Percentiles rank a stretch among this genome's conserved stretches.
phyloP scores from a whole-genome alignment of 2,113 vertebrate genomes.

The Fulica atra region DNA sequence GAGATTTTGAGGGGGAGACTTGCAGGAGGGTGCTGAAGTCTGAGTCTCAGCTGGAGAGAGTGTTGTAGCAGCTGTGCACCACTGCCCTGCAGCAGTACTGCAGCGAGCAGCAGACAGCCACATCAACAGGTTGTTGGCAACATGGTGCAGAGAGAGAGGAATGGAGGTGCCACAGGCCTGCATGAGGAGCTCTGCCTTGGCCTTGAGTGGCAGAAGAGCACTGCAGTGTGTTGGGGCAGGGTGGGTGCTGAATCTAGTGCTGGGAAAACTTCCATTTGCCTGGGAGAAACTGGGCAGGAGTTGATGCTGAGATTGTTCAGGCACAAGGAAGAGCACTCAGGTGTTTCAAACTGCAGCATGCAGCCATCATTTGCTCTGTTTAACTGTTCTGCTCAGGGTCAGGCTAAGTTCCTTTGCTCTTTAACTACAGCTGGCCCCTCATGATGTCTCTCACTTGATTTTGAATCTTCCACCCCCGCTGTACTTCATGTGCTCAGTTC shows the following conservation, averaged over 20 bases:
- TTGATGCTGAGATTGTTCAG: background rate
- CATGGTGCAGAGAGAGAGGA: background rate
- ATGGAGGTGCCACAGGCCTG: background rate
- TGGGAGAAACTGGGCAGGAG: background rate
- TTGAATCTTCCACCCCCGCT: background rate
- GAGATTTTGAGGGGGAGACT: background rate
- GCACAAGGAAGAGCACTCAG: too few relatives aligned
- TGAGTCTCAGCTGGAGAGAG: background rate
- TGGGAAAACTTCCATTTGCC: background rate
- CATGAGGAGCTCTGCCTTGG: background rate
- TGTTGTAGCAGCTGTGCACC: background rate
- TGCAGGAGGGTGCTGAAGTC: background rate
- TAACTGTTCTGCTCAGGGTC: background rate
- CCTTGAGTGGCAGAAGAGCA: background rate
- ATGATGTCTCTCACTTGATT: background rate
- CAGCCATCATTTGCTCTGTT: background rate
- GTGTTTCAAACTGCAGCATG: background rate
- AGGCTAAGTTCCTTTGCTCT: background rate
- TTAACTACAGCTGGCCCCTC: background rate
- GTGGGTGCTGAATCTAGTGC: background rate
- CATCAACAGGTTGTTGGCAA: background rate
- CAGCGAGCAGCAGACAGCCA: background rate
- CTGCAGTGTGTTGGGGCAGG: background rate
- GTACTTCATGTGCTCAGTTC: background rate
- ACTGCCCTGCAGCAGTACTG: background rate